These are phyloP conservation scores for Porites lobata DNA, from an alignment of 92 coral and sea anemone genomes.

Conservation along the genomic window DNA sequence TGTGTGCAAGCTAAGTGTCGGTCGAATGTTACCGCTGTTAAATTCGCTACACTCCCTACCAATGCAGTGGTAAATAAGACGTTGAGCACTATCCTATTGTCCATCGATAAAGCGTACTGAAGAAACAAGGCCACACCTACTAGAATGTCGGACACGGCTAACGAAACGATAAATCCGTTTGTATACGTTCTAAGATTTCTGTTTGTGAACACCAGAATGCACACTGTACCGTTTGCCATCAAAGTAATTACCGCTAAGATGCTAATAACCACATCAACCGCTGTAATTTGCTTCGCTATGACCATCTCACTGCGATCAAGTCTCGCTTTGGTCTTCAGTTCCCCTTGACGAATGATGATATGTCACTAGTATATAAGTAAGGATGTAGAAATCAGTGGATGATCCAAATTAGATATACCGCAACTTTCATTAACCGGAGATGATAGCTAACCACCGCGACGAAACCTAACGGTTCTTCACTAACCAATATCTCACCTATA, in stretches of 20 bases:
- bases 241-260: conserved; percentile 63
- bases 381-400: not conserved
- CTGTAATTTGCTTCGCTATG: not conserved
- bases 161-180: conserved; percentile 76
- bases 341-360: not conserved
- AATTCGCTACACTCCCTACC: conserved; percentile 70
- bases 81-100: conserved; percentile 60
- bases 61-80: conserved; percentile 69
- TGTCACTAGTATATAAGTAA: no score
- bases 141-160: conserved; percentile 73
- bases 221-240: conserved; percentile 64
- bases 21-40: conserved; percentile 84
- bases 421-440: not conserved
- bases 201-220: conserved; percentile 59
- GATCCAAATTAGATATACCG: not conserved
- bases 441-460: not conserved
- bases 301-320: not conserved
- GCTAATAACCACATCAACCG: conserved; percentile 52
- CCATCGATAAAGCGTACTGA: conserved; percentile 64
- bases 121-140: conserved; percentile 73
- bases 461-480: not conserved
- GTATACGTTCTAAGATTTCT: conserved; percentile 71
- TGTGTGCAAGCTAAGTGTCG: conserved; percentile 71
- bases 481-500: not conserved
- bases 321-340: not conserved